phyloP scores from a whole-genome alignment of 2,888 invertebrate species.

The Drosophila merina region DNA sequence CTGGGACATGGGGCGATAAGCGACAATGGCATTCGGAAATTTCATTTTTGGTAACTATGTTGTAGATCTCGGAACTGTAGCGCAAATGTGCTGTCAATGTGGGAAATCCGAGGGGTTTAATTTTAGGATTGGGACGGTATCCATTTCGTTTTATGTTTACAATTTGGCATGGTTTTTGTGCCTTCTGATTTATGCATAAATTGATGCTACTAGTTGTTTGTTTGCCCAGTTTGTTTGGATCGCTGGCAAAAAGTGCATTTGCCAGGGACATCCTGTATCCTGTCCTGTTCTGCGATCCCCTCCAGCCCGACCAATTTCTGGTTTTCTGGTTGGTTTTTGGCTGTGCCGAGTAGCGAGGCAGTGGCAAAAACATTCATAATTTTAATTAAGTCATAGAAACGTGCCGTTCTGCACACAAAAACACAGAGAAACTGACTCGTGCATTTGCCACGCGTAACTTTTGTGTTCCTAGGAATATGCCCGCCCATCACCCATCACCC shows the following conservation, averaged over 20 bases:
- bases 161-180: constrained; percentile 60
- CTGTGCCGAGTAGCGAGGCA: constrained; percentile 15
- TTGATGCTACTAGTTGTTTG: constrained; percentile 62
- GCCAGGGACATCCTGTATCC: constrained; percentile 47
- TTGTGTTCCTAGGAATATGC: constrained; percentile 13
- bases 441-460: constrained; percentile 24
- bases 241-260: constrained; percentile 57
- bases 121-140: constrained; percentile 9
- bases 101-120: constrained; percentile 10
- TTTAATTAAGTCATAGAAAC: constrained; percentile 68
- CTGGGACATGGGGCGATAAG: constrained; percentile 33
- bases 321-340: constrained; percentile 29
- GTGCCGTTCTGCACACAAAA: constrained; percentile 38
- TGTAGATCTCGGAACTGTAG: constrained; percentile 28
- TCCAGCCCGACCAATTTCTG: constrained; percentile 6
- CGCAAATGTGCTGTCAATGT: constrained; percentile 34
- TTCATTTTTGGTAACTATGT: constrained; percentile 47
- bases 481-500: constrained; percentile 8
- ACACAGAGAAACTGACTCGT: constrained; percentile 17
- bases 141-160: constrained; percentile 48
- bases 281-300: constrained; percentile 2
- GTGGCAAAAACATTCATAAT: constrained; percentile 61
- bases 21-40: constrained; percentile 52
- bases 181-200: constrained; percentile 68
- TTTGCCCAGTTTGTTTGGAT: constrained; percentile 36